These are phyloP conservation scores for Punctoribates punctum DNA, from an alignment of 2,888 invertebrate genomes.

Conservation along the genomic window DNA sequence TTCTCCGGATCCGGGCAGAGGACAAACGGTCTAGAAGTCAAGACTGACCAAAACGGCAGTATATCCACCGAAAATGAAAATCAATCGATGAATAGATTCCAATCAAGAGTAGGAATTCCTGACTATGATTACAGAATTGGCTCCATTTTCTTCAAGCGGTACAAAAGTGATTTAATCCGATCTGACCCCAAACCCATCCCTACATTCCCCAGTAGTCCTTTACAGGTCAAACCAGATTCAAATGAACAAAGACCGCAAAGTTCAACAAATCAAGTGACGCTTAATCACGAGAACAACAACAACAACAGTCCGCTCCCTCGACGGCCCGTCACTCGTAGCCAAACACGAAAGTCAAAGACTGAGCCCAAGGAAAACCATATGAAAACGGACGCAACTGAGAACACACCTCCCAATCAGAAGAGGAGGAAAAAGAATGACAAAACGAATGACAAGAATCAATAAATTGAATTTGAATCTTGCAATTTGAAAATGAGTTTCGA, in stretches of 20 bases:
- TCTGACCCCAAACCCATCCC: neutral
- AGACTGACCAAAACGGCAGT: neutral
- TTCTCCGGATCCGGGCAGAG: neutral
- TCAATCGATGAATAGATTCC: neutral
- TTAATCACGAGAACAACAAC: too few relatives aligned
- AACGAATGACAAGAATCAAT: too few relatives aligned
- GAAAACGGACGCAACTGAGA: neutral
- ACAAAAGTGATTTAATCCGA: neutral
- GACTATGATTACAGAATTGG: constrained; percentile 33
- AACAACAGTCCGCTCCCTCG: neutral
- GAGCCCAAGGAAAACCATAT: neutral
- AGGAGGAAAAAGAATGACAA: too few relatives aligned
- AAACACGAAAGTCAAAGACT: neutral
- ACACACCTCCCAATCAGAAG: neutral
- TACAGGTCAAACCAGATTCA: too few relatives aligned
- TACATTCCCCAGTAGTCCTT: too few relatives aligned
- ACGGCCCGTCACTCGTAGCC: neutral
- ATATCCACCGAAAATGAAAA: neutral
- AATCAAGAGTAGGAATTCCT: constrained; percentile 29
- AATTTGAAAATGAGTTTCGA: neutral
- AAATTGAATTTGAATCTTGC: too few relatives aligned
- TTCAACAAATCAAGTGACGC: too few relatives aligned
- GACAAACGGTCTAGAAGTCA: neutral
- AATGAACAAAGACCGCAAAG: too few relatives aligned
- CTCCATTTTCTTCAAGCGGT: constrained; percentile 6